These are phyloP conservation scores for Epinephelus malabaricus DNA, from an alignment of 2,797 vertebrate species.

Conservation along the genomic window DNA sequence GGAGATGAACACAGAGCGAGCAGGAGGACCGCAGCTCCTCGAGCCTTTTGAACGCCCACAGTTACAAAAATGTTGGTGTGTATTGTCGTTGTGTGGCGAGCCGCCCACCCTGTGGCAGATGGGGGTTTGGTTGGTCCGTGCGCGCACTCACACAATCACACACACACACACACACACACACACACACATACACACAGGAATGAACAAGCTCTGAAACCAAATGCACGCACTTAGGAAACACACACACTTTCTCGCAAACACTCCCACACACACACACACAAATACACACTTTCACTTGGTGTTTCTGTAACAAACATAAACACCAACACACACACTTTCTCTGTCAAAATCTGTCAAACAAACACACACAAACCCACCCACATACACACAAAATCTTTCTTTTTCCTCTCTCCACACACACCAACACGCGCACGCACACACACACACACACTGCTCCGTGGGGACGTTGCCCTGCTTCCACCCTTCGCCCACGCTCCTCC, in stretches of 20 bases:
- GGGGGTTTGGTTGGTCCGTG: conserved; percentile 69
- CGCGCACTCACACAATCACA: conserved; percentile 36
- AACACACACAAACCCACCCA: conserved; percentile 35
- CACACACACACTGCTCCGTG: conserved; percentile 57
- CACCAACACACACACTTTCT: conserved; percentile 32
- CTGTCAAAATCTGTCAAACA: conserved; percentile 44
- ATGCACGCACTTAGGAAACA: not conserved
- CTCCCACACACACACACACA: not conserved
- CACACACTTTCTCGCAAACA: not conserved
- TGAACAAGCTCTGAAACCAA: not conserved
- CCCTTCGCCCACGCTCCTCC: conserved; percentile 82
- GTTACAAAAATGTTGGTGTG: conserved; percentile 82
- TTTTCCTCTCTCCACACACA: conserved; percentile 13
- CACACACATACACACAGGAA: conserved; percentile 27
- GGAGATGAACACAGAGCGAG: conserved; percentile 37
- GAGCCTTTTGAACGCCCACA: conserved; percentile 83
- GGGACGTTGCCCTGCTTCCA: conserved; percentile 77
- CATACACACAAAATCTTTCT: conserved; percentile 12
- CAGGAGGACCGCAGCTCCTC: conserved; percentile 54
- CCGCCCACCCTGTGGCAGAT: conserved; percentile 84
- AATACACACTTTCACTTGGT: no score
- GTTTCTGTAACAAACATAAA: conserved; percentile 7
- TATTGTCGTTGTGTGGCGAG: conserved; percentile 79
- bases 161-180: conserved; percentile 32
- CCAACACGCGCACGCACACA: conserved; percentile 13